Conservation (phyloP, 1,140 invertebrate species). For the Andrena cerasifolii region DNA sequence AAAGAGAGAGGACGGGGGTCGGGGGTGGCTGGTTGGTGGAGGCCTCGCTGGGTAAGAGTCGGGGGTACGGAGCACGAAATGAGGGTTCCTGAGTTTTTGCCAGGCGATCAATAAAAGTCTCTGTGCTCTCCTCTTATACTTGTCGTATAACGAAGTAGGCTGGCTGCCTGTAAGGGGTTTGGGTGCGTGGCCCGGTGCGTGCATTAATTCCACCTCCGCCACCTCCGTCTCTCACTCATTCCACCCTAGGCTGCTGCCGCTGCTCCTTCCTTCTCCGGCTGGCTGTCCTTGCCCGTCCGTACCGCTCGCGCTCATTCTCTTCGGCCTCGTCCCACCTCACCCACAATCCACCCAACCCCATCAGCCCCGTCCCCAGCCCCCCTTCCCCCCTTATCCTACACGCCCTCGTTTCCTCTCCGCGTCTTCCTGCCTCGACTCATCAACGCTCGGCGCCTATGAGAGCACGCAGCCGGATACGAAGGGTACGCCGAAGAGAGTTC, state of each 20-base stretch:
- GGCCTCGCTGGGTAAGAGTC: constrained; percentile 64
- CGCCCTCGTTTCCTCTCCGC: constrained; percentile 66
- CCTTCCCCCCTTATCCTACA: constrained; percentile 33
- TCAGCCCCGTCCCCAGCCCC: constrained; percentile 32
- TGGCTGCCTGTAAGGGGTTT: constrained; percentile 75
- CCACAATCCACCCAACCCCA: no score
- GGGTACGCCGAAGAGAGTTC: constrained; percentile 51
- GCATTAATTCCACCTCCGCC: constrained; percentile 81
- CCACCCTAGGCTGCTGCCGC: constrained; percentile 26
- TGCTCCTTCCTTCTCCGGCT: constrained; percentile 39
- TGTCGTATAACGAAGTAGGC: constrained; percentile 82
- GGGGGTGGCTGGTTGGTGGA: constrained; percentile 59
- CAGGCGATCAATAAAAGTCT: constrained; percentile 83
- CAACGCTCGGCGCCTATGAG: constrained; percentile 74
- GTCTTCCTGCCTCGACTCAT: constrained; percentile 79
- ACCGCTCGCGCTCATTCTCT: constrained; percentile 52
- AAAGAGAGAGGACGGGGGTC: constrained; percentile 46
- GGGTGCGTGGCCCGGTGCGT: constrained; percentile 80
- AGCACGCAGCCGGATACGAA: constrained; percentile 65
- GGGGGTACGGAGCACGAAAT: constrained; percentile 79
- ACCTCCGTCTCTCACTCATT: constrained; percentile 62
- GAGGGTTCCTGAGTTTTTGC: constrained; percentile 82
- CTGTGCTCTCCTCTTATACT: constrained; percentile 80
- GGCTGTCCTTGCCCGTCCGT: constrained; percentile 16
- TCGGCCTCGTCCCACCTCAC: constrained; percentile 56